Base-by-base conservation (phyloP, 2,797 vertebrate species). In the Ctenopoma multispine region DNA sequence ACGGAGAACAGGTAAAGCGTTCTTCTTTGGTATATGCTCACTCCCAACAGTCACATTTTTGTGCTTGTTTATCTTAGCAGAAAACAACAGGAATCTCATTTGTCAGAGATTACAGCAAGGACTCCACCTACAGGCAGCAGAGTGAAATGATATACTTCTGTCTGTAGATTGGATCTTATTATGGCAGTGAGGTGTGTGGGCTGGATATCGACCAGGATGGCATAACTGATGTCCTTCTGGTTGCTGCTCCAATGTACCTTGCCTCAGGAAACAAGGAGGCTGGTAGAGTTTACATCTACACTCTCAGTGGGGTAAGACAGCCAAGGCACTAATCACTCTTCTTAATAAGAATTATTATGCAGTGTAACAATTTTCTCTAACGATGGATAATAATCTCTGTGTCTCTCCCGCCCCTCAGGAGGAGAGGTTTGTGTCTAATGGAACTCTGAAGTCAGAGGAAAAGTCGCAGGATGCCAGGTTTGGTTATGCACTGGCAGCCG, bases 181-280 rank as follows among this genome's bases (percentile, higher is more conserved):
- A 96, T 20, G 97, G 97, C 86, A 98, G 97, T 7, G 97, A 98
- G 84, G 92, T 99, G 44, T 96, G 96, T 44, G 93, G 90, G 0
- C 71, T 99, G 83, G 97, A 99, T 29, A 92, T 96, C 4, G 94
- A 99, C 43, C 92, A 93, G 5, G 96, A 99, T 1, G 96, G 95
- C n/a, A 92, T 94, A 80, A 98, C 96, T 0, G 96, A 99, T 7
- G 93, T 98, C 49, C 93, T 99, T 60, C 94, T 99, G 71, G 96
- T 98, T 63, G 97, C 96, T 0, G 97, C 97, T 0, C 97, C 97
- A 31, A 97, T 97, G 96, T 98, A 91, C 84, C 94, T 99, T 13
- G 96, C 96, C 21, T 93, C 89, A 4, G 96, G 96, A 79, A 96
- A 95, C 93, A 96, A 96, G 86, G 97, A 99, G 87, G 95, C 93